Percentiles rank a stretch among this genome's conserved stretches.
Conservation (phyloP, 2,888 invertebrate genomes). For the Geotrupes spiniger region DNA sequence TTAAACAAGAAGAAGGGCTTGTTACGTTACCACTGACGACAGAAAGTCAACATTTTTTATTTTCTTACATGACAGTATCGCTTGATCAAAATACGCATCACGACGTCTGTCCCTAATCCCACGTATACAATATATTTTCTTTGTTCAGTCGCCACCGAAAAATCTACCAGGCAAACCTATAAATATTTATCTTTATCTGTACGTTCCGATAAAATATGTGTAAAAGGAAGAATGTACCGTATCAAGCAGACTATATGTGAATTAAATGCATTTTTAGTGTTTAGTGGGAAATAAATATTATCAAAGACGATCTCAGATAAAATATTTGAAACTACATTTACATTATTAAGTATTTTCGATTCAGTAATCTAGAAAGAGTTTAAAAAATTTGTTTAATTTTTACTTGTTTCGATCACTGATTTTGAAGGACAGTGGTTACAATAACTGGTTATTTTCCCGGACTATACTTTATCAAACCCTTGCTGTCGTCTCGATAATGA, state of each 20-base stretch:
- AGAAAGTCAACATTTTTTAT: constrained; percentile 22
- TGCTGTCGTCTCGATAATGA: too few species aligned
- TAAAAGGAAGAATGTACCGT: constrained; percentile 11
- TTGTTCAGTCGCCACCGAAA: not conserved
- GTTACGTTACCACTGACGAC: constrained; percentile 12
- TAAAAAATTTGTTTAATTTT: too few species aligned
- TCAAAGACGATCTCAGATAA: too few species aligned
- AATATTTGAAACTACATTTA: too few species aligned
- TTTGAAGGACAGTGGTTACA: too few species aligned
- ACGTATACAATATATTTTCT: constrained; percentile 3
- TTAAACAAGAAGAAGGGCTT: constrained; percentile 15
- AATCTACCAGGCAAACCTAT: constrained; percentile 12
- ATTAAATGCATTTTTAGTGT: too few species aligned
- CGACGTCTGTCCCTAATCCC: constrained; percentile 30
- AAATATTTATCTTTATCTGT: constrained; percentile 13
- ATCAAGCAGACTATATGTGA: constrained; percentile 7
- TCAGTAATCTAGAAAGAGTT: too few species aligned
- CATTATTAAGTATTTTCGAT: too few species aligned
- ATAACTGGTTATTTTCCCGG: too few species aligned
- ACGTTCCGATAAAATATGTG: constrained; percentile 2
- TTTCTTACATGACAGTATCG: constrained; percentile 34
- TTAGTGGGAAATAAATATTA: too few species aligned
- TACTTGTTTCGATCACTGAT: too few species aligned
- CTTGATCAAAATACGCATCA: constrained; percentile 29
- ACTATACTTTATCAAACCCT: too few species aligned